Percentiles rank a stretch among this genome's conserved stretches.
phyloP scores from a whole-genome alignment of 2,797 vertebrate species.

The Periparus ater region DNA sequence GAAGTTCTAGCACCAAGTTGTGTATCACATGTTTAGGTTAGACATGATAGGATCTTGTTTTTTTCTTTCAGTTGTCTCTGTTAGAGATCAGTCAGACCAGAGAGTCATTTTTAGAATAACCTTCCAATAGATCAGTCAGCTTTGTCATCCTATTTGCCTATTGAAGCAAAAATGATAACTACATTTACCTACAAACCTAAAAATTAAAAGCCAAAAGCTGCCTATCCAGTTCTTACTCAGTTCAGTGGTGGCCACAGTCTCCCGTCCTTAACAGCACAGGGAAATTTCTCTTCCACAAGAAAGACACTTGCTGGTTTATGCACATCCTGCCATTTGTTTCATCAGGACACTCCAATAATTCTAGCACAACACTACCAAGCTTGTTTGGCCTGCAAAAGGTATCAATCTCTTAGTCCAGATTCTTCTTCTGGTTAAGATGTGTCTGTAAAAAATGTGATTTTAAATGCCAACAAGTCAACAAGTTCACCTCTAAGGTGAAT shows the following conservation, averaged over 20 bases:
- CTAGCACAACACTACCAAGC: neutral
- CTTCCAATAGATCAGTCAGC: neutral
- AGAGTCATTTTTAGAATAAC: neutral
- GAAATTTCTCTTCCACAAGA: neutral
- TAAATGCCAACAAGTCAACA: neutral
- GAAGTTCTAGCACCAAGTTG: neutral
- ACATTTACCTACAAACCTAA: neutral
- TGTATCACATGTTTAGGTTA: neutral
- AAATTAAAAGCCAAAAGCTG: neutral
- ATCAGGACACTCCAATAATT: neutral
- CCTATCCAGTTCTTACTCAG: neutral
- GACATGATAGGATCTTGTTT: neutral
- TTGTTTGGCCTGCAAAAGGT: neutral
- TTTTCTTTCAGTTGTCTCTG: neutral
- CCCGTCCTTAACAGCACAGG: neutral
- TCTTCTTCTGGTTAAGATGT: neutral
- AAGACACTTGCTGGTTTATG: neutral
- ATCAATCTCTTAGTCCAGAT: neutral
- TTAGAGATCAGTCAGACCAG: neutral
- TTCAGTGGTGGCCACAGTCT: neutral
- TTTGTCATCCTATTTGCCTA: neutral
- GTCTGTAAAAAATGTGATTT: neutral
- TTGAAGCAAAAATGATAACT: neutral
- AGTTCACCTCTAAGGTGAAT: neutral
- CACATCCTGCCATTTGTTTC: neutral